phyloP scores from a whole-genome alignment of 2,797 vertebrate species.

The Dicrostonyx torquatus region DNA sequence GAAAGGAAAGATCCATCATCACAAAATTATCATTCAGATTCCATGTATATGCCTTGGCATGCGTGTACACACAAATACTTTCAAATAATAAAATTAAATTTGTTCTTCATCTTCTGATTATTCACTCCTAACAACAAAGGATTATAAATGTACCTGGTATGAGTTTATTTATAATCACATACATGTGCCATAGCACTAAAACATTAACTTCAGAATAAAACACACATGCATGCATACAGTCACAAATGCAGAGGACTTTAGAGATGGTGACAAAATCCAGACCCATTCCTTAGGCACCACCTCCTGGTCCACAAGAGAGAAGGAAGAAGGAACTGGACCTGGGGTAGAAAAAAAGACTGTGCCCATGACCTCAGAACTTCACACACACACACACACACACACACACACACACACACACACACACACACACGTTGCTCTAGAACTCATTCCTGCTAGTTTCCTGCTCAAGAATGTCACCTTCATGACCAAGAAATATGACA shows the following conservation, averaged over 20 bases:
- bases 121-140: not conserved
- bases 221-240: not conserved
- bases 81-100: not conserved
- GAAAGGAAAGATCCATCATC: not conserved
- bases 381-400: no score
- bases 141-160: not conserved
- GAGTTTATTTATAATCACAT: not conserved
- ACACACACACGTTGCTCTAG: not conserved
- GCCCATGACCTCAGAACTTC: not conserved
- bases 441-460: not conserved
- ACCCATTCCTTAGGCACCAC: not conserved
- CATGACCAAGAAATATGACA: slow-evolving; percentile 50
- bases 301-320: not conserved
- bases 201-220: not conserved
- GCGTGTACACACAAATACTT: not conserved
- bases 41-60: not conserved
- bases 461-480: slow-evolving; percentile 6
- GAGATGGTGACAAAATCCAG: not conserved
- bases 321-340: not conserved
- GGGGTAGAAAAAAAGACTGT: not conserved
- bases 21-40: not conserved
- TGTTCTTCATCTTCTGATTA: not conserved
- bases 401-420: no score
- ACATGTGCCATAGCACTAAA: not conserved
- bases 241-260: not conserved